Evolutionary conservation across 2,797 vertebrate species (phyloP), one percentile per base, ranked within the genome.

Genomic region (Malurus leucopterus): DNA sequence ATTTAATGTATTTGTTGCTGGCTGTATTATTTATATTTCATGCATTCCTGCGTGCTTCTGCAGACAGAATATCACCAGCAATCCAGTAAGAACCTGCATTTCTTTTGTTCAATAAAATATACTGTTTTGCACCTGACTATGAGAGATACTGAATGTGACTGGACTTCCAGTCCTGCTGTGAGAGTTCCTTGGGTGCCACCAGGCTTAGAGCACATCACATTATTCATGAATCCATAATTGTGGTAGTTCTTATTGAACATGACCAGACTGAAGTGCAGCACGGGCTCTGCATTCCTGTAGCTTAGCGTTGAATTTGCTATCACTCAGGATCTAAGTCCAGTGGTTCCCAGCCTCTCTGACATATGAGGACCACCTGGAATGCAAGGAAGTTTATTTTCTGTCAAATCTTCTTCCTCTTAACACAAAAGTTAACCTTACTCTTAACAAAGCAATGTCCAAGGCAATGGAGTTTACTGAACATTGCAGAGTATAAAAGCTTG

Each of bases 161-260:
- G 62, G 43, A 26, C 50, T 69, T 57, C 21, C 27, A 44, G 24
- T 34, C 44, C 0, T 0, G 24, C 57, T 43, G 18, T 50, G 50
- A 69, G 62, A 62, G 24, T 44, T 41, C 43, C 74, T 55, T 62
- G 62, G n/a, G 36, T 1, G 0, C 0, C 1, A 36, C 23, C 36
- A 50, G 43, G 21, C 24, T 50, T 30, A 11, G 29, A 34, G n/a
- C 3, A 3, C 8, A 32, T 44, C 0, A 0, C 29, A 44, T 29
- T 57, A 19, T 30, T 57, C 63, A 50, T 62, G 49, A 69, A 74
- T 50, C 36, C 12, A 13, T 55, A n/a, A 30, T 36, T 0, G 1
- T 50, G 38, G 38, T 20, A 23, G 32, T 12, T 50, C 36, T 18
- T 55, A 29, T 5, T 55, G 55, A 43, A 55, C 22, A 22, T 2